Evolutionary conservation across 2,113 vertebrate species (phyloP).

Genomic region (Cinclus cinclus): DNA sequence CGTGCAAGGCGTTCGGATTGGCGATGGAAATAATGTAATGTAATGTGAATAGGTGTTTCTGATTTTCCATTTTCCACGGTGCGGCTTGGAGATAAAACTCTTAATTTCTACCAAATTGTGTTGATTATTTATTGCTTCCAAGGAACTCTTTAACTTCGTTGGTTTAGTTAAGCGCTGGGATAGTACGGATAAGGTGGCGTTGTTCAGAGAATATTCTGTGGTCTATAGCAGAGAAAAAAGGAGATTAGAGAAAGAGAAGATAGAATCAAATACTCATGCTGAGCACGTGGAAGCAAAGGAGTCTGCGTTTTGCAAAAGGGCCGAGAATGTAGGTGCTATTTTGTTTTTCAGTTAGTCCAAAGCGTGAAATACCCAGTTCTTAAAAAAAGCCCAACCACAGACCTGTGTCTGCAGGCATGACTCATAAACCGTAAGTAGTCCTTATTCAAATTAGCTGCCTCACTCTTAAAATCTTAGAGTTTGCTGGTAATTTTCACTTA

Average conservation of each 20-base stretch:
- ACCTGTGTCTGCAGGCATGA: not conserved
- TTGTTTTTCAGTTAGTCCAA: not conserved
- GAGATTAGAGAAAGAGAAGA: not conserved
- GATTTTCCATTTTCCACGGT: fast-evolving
- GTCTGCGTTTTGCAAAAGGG: not conserved
- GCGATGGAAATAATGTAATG: fast-evolving
- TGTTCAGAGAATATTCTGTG: not conserved
- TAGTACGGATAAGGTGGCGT: fast-evolving
- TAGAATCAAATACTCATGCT: not conserved
- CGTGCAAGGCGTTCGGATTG: fast-evolving
- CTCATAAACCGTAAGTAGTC: not conserved
- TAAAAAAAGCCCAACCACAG: not conserved
- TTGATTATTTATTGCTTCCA: not conserved
- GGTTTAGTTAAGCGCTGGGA: not conserved
- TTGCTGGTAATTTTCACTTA: not conserved
- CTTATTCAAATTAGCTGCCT: not conserved
- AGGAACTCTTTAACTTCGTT: not conserved
- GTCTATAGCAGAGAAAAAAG: not conserved
- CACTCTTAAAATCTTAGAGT: not conserved
- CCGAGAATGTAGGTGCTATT: not conserved
- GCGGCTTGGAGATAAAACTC: no score
- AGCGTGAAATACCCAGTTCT: not conserved
- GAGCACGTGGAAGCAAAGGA: not conserved
- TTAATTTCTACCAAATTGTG: fast-evolving
- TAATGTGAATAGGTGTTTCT: no score